Base-by-base conservation (phyloP, 2,888 invertebrate genomes). In the Parnassius mnemosyne region DNA sequence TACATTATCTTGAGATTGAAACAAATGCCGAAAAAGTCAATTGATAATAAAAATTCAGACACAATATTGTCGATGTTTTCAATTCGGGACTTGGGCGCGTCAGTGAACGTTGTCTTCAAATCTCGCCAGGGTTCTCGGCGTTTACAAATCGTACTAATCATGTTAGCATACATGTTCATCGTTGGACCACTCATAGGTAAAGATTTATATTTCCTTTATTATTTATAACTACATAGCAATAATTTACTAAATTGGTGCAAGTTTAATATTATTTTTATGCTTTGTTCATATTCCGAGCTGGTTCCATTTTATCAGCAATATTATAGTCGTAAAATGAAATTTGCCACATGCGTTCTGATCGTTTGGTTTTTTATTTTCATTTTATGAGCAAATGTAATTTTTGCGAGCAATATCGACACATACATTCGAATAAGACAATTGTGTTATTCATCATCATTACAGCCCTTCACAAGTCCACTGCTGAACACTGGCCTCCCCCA, bases 151-250 rank as follows among this genome's bases (percentile, higher is more conserved):
- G 77, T 89, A 62, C 71, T 92, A 58, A 81, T 90, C 57, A 79
- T 92, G 80, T 78, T 89, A 67, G 82, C 89, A 0, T 89, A 91
- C 71, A 89, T 92, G 87, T 79, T 92, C 78, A 85, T 91, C 79
- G 89, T 90, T 67, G 92, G 92, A 85, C 92, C 92, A 53, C 87
- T 90, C 54, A 74, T 91, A 69, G 92, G 92, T 92, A 87, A 64
- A 60, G 47, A 57, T 61, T 50, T 20, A 20, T 20, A 60, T 55
- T 50, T 25, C 52, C 50, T 44, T 42, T 16, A n/a, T 41, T 34
- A 12, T 13, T 9, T 51, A 25, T 3, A 20, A 20, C 20, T 20
- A 20, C 20, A 20, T 20, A 20, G 20, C 20, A 20, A 20, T 20
- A 11, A 11, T 42, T 51, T 57, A 43, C 16, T 41, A 50, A 25